Evolutionary conservation across 2,888 invertebrate genomes (phyloP), one percentile per base, ranked within the genome.

Genomic region (Tetanocera ferruginea): DNA sequence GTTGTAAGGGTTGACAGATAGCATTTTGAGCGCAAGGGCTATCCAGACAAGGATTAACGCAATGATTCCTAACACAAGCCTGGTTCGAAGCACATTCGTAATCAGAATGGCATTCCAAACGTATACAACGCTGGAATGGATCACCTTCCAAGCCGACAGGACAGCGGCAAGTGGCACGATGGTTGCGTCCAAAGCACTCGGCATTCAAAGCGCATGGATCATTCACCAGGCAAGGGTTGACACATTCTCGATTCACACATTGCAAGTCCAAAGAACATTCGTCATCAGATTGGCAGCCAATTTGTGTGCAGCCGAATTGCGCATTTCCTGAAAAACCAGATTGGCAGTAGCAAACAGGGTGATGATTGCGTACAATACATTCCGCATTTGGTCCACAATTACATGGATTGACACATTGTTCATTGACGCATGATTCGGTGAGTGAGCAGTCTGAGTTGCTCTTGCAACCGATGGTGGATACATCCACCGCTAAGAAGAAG

Each of bases 251-350:
- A 86, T 96, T 95, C 88, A 95, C 93, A 87, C 97, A 97, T 80
- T 94, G 94, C 84, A 95, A 94, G 78, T 94, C 93, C 81, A 93
- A 92, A n/a, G 93, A 90, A 86, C 97, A 97, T 88, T 97, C 96
- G 60, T 92, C 93, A 87, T 97, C 96, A 28, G 94, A 93, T 86
- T 94, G 93, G 87, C 97, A 97, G 73, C 95, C 95, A 85, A 95
- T 92, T 91, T 95, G 94, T 34, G 92, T 91, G 86, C 97, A 97
- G 71, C 95, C 95, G 76, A 92, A 91, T 89, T 95, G 95, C 25
- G 96, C 95, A 89, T 96, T 96, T 86, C 97, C 97, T 57, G 95
- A 95, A 88, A 93, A 96, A 71, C 96, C 96, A 52, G 94, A 92
- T 85, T 93, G 92, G 88, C 97, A 97, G 84, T 92, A 94, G 88